Evolutionary conservation across 2,888 invertebrate species (phyloP).

Genomic region (Drosophila phalerata): DNA sequence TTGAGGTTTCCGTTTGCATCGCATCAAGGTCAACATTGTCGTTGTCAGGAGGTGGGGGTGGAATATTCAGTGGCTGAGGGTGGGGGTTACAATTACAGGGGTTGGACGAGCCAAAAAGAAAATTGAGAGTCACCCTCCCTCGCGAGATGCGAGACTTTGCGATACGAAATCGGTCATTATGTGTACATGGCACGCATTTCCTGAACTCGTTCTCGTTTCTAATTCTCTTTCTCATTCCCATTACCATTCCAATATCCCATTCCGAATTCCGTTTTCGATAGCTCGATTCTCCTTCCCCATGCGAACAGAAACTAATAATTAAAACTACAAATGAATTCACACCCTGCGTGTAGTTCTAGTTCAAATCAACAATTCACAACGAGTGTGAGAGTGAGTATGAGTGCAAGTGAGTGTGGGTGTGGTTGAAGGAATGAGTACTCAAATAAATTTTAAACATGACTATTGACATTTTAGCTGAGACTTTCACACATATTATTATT

Average conservation of each 20-base stretch:
- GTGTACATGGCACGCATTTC: slow-evolving; percentile 55
- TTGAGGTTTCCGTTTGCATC: slow-evolving; percentile 57
- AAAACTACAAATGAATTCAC: slow-evolving; percentile 77
- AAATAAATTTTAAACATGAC: not conserved
- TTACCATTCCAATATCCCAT: slow-evolving; percentile 1
- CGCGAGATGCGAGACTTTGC: slow-evolving; percentile 1
- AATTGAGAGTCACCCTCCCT: slow-evolving; percentile 22
- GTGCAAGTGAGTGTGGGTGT: slow-evolving; percentile 13
- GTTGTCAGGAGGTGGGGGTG: not conserved
- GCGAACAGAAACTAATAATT: slow-evolving; percentile 67
- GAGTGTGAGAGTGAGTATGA: not conserved
- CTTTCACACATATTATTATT: not conserved
- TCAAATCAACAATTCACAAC: slow-evolving; percentile 12
- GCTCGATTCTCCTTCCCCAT: slow-evolving; percentile 12
- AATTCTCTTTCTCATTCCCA: slow-evolving; percentile 25
- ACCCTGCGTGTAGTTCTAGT: slow-evolving; percentile 47
- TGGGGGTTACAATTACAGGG: slow-evolving; percentile 11
- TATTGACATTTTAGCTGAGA: slow-evolving; percentile 21
- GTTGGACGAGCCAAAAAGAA: slow-evolving; percentile 15
- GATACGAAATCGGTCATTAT: slow-evolving; percentile 43
- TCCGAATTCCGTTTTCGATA: slow-evolving; percentile 6
- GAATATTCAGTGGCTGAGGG: not conserved
- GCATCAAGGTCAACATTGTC: slow-evolving; percentile 52
- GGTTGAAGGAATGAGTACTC: slow-evolving; percentile 7
- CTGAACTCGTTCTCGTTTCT: slow-evolving; percentile 39